Base-by-base conservation (phyloP, 2,113 vertebrate genomes). In the Lasiurus borealis region DNA sequence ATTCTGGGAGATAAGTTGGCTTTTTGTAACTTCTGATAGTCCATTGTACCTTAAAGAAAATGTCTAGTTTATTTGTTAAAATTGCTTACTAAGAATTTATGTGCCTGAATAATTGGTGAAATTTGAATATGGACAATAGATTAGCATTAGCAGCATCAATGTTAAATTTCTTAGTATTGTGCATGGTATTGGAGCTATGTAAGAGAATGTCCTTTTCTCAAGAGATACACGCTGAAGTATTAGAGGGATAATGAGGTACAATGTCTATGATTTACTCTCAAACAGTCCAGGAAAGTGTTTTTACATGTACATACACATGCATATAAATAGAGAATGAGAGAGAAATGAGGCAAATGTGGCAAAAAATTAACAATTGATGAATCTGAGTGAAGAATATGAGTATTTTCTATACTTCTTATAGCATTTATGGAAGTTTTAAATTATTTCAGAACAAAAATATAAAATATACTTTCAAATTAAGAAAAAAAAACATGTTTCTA, bases 401-500 rank as follows among this genome's bases (percentile, higher is more conserved):
- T 68, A 25, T 15, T 90, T 78, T 81, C 31, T 66, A 48, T 68
- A 92, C 50, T 73, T 96, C n/a, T 94, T 83, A 5, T 3, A 82
- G 64, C 34, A 18, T 59, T 64, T 85, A 21, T 85, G 11, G 64
- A 25, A 27, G 21, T 66, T 76, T 95, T 84, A 93, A 88, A 52
- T 85, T 85, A 90, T 75, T 71, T 71, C 68, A 91, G 68, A 85
- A 95, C 77, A 57, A 85, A 84, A n/a, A 88, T 14, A 40, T 80
- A 31, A 75, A 92, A 80, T 16, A 5, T 85, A 13, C 10, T 29
- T 84, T 90, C 34, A 81, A 94, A 98, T 95, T 75, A 98, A 96
- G 68, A 98, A 98, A 57, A 88, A 64, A 98, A 96, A 95, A 97
- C 97, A 94, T 98, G 95, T 85, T 98, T 98, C 13, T 98, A 98